These are phyloP conservation scores for Propithecus coquereli DNA, from an alignment of 2,113 vertebrate species.

Conservation along the genomic window DNA sequence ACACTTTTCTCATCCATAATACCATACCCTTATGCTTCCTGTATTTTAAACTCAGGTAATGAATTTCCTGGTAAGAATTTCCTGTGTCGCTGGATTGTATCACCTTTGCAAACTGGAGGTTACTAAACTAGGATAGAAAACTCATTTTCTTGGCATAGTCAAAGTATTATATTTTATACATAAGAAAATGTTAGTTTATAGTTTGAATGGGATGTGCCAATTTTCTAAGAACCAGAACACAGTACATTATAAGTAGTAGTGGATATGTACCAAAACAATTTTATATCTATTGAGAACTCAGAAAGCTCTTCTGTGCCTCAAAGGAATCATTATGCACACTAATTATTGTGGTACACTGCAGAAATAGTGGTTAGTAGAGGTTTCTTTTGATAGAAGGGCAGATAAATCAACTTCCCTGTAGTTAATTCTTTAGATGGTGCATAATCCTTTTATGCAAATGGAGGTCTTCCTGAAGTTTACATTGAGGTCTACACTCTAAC, in stretches of 20 bases:
- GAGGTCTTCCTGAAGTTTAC: constrained; percentile 11
- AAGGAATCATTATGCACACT: constrained; percentile 21
- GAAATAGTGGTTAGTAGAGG: constrained; percentile 21
- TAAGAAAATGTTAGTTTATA: constrained; percentile 39
- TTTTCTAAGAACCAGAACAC: constrained; percentile 19
- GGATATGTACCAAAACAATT: constrained; percentile 14
- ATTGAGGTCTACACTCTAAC: constrained; percentile 27
- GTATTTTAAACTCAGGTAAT: neutral
- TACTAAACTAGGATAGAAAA: constrained; percentile 24
- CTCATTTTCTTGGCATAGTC: neutral
- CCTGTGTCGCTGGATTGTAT: neutral
- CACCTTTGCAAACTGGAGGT: neutral
- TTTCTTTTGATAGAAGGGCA: constrained; percentile 40
- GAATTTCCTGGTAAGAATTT: neutral
- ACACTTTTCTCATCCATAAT: neutral
- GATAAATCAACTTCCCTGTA: constrained; percentile 51
- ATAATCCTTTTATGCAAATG: constrained; percentile 54
- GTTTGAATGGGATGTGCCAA: neutral
- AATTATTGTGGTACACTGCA: constrained; percentile 53
- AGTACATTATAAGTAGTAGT: neutral
- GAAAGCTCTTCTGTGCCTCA: constrained; percentile 2
- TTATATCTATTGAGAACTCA: constrained; percentile 27
- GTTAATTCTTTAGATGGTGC: constrained; percentile 29
- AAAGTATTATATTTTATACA: constrained; percentile 14
- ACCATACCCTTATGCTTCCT: neutral